Base-by-base conservation (phyloP, 1,140 invertebrate species). In the Drosophila willistoni region DNA sequence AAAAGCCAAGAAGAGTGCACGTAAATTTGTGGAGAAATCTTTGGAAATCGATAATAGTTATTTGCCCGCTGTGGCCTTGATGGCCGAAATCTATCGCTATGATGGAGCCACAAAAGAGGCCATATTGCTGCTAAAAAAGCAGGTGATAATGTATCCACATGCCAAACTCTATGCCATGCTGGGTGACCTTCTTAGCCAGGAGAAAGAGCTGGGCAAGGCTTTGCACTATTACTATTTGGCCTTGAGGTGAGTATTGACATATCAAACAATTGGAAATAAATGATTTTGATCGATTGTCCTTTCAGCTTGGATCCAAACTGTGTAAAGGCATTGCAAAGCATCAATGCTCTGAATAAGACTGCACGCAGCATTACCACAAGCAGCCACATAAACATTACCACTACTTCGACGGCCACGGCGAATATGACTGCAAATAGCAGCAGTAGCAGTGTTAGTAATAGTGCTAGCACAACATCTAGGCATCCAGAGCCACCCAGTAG, bases 201-300 rank as follows among this genome's bases (percentile, higher is more conserved):
- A 82, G 41, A 83, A 86, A 68, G 76, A 91, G 64, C 59, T 81
- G 7, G 66, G 80, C 54, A 82, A 64, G 33, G 91, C 91, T 0
- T 54, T 92, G 13, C 89, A 92, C 13, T 86, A 76, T 55, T 92
- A 90, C 33, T 90, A 89, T 7, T 59, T 73, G 14, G 90, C 91
- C 0, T 44, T 92, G 17, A 73, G 80, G 90, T 91, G 44, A 33
- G 66, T 51, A 19, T 39, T 39, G 3, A 39, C 36, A 12, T 39
- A 29, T 29, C 29, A 1, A 6, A 7, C 29, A 3, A 7, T 29
- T 29, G 29, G 6, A 6, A 29, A 29, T 29, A 22, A 29, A 10
- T 14, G 13, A 9, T 54, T 29, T 10, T 17, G 34, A 47, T 10
- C 17, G 17, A 22, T 7, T 36, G 41, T n/a, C 7, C 7, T 60